These are phyloP conservation scores for Rhabdophis nuchalis DNA, from an alignment of 2,797 vertebrate species.

Conservation along the genomic window DNA sequence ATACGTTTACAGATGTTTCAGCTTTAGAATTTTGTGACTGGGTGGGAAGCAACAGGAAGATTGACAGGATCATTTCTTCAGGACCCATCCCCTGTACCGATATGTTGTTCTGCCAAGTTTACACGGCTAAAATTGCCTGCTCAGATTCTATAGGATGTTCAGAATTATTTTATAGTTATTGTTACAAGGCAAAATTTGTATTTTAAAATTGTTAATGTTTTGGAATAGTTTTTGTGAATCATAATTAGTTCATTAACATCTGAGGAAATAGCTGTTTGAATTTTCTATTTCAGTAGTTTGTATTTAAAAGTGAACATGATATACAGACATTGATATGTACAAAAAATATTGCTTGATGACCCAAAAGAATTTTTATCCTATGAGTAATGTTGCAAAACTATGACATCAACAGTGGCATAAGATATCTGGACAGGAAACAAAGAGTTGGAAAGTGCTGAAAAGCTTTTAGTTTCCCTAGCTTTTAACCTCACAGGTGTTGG, in stretches of 20 bases:
- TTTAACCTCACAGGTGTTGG: constrained; percentile 5
- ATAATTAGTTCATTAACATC: neutral
- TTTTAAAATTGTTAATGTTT: neutral
- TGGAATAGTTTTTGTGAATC: neutral
- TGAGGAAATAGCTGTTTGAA: neutral
- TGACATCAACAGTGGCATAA: constrained; percentile 57
- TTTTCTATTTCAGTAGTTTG: neutral
- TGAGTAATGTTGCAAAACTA: constrained; percentile 63
- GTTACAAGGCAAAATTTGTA: neutral
- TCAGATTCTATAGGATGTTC: neutral
- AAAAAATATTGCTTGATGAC: constrained; percentile 43
- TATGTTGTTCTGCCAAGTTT: neutral
- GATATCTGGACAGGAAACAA: constrained; percentile 68
- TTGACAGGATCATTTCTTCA: neutral
- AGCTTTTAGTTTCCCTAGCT: constrained; percentile 1
- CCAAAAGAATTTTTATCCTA: constrained; percentile 40
- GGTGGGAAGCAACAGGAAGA: neutral
- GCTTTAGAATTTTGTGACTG: neutral
- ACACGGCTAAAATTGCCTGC: neutral
- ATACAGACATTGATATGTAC: neutral
- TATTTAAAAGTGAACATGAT: neutral
- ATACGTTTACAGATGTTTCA: neutral
- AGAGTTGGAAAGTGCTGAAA: constrained; percentile 31
- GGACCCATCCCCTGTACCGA: neutral
- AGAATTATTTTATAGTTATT: neutral